phyloP scores from a whole-genome alignment of 2,113 vertebrate species.

The Podilymbus podiceps region DNA sequence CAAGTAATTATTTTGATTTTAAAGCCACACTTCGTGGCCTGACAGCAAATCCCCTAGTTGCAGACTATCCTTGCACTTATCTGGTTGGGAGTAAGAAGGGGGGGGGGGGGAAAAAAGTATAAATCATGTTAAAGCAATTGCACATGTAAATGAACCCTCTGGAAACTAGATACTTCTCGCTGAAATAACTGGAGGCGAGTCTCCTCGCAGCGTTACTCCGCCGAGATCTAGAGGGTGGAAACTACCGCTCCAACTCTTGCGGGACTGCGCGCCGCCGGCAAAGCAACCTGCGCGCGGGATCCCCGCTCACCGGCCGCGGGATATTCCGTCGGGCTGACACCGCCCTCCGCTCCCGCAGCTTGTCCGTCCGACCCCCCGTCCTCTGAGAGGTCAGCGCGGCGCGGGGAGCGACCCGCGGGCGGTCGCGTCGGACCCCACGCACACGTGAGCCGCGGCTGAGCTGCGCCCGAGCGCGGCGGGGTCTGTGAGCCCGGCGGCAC shows the following conservation, averaged over 20 bases:
- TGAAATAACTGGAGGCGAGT: not conserved
- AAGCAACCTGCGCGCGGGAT: not conserved
- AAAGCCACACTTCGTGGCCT: conserved; percentile 25
- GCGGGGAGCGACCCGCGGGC: no score
- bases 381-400: not conserved
- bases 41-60: conserved; percentile 8
- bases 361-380: not conserved
- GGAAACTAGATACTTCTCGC: not conserved
- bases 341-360: not conserved
- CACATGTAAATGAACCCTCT: conserved; percentile 12
- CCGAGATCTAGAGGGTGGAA: not conserved
- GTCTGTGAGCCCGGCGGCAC: no score
- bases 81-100: not conserved
- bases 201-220: not conserved
- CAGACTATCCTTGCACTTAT: conserved; percentile 5
- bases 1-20: conserved; percentile 55
- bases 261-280: not conserved
- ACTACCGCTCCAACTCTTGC: not conserved
- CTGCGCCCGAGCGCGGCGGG: no score
- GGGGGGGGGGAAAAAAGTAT: not conserved
- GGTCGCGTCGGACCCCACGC: no score
- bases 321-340: not conserved
- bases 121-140: conserved; percentile 39
- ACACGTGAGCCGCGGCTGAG: not conserved
- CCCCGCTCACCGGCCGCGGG: not conserved